phyloP scores from a whole-genome alignment of 2,797 vertebrate species.

The Trichosurus vulpecula region DNA sequence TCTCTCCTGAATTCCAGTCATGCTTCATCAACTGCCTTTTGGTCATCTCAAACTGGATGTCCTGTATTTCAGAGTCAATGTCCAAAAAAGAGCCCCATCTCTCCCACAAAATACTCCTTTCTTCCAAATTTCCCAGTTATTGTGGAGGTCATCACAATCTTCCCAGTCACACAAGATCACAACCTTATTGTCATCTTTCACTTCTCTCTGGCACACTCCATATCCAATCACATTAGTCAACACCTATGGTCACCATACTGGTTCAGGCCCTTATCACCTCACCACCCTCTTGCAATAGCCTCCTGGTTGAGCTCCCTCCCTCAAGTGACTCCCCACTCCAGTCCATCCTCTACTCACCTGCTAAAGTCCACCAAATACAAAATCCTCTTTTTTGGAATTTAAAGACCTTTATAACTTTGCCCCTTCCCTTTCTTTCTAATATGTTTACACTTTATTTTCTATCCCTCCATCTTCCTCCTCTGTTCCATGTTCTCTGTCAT shows the following conservation, averaged over 20 bases:
- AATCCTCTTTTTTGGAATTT: not conserved
- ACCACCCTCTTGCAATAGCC: not conserved
- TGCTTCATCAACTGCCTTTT: not conserved
- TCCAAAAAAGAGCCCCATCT: not conserved
- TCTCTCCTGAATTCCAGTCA: not conserved
- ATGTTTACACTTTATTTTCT: not conserved
- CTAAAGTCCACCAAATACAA: not conserved
- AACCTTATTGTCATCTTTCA: not conserved
- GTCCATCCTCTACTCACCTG: not conserved
- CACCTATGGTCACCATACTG: not conserved
- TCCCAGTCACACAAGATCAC: not conserved
- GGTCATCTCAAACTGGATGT: not conserved
- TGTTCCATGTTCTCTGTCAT: not conserved
- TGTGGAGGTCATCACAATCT: not conserved
- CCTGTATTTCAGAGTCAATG: not conserved
- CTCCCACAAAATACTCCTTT: not conserved
- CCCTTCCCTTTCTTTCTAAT: not conserved
- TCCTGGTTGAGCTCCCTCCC: not conserved
- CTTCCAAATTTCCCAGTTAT: not conserved
- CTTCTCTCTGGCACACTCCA: not conserved
- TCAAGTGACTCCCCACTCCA: not conserved
- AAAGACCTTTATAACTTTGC: not conserved
- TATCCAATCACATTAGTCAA: not conserved
- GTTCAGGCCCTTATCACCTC: not conserved
- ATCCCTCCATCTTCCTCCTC: not conserved